Conservation (phyloP, 1,140 invertebrate species). For the Cryptotermes secundus region DNA sequence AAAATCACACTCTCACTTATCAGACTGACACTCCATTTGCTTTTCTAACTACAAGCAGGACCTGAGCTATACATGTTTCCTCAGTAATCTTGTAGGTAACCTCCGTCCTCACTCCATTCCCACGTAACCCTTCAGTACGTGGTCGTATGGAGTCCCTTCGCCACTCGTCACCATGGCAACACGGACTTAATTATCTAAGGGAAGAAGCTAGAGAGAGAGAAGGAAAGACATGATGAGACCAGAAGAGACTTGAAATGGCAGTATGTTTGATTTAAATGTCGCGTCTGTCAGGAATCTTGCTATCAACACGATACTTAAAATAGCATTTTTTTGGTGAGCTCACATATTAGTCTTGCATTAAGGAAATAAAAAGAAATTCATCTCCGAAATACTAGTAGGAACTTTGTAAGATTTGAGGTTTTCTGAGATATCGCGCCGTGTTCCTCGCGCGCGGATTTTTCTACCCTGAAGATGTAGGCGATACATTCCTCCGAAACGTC, state of each 20-base stretch:
- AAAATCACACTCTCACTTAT: too few relatives aligned
- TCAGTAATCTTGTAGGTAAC: background rate
- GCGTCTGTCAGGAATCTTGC: background rate
- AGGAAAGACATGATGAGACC: background rate
- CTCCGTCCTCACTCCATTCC: background rate
- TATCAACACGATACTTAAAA: background rate
- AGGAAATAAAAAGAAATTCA: too few relatives aligned
- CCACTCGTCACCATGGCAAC: slow-evolving; percentile 5
- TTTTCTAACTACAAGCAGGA: background rate
- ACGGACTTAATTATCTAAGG: background rate
- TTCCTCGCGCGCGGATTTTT: too few relatives aligned
- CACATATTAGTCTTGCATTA: too few relatives aligned
- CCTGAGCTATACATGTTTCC: background rate
- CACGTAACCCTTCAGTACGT: slow-evolving; percentile 7
- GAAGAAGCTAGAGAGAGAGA: background rate
- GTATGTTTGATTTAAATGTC: background rate
- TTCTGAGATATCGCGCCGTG: too few relatives aligned
- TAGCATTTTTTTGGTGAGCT: too few relatives aligned
- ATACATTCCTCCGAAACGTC: too few relatives aligned
- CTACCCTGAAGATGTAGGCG: too few relatives aligned
- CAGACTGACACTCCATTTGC: too few relatives aligned
- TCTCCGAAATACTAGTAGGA: too few relatives aligned
- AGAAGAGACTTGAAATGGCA: background rate
- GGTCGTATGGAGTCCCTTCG: background rate
- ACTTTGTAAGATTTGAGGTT: too few relatives aligned